Conservation (phyloP, 2,113 vertebrate species). For the Salminus brasiliensis region DNA sequence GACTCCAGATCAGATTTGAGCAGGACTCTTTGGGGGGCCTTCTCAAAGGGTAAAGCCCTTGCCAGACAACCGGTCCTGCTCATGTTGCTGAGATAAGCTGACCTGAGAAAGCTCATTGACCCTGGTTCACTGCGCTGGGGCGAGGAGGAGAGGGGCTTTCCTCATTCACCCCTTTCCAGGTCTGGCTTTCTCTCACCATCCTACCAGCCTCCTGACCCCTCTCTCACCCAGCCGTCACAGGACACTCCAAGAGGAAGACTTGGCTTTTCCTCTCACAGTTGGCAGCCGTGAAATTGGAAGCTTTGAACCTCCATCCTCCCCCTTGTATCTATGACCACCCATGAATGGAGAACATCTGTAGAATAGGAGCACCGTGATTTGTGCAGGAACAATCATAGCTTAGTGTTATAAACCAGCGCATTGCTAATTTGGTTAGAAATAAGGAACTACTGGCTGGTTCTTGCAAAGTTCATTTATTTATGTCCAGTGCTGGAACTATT, state of each 20-base stretch:
- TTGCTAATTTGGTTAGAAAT: background rate
- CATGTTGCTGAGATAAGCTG: slow-evolving; percentile 44
- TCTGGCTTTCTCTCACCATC: slow-evolving; percentile 49
- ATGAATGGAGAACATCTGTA: slow-evolving; percentile 10
- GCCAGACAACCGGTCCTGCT: slow-evolving; percentile 55
- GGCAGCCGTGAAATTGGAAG: slow-evolving; percentile 38
- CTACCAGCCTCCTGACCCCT: slow-evolving; percentile 48
- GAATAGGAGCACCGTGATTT: background rate
- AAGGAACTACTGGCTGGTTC: background rate
- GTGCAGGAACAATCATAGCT: background rate
- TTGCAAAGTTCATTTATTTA: background rate
- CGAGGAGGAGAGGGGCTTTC: slow-evolving; percentile 34
- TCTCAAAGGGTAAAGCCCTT: slow-evolving; percentile 3
- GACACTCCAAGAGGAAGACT: slow-evolving; percentile 20
- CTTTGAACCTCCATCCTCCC: slow-evolving; percentile 21
- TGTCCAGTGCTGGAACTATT: too few species aligned
- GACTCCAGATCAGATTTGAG: slow-evolving; percentile 27
- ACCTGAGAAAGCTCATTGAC: slow-evolving; percentile 30
- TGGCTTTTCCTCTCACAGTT: slow-evolving; percentile 22
- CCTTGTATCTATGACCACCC: slow-evolving; percentile 36
- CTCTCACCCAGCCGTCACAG: slow-evolving; percentile 31
- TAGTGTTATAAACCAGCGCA: background rate
- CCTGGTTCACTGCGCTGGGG: slow-evolving; percentile 11
- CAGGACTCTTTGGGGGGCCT: background rate
- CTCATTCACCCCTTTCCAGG: slow-evolving; percentile 28